A percentile compares a stretch with the other conserved stretches of the same genome.
phyloP scores from a whole-genome alignment of 1,140 invertebrate genomes.

The Aphaenogaster ashmeadi region DNA sequence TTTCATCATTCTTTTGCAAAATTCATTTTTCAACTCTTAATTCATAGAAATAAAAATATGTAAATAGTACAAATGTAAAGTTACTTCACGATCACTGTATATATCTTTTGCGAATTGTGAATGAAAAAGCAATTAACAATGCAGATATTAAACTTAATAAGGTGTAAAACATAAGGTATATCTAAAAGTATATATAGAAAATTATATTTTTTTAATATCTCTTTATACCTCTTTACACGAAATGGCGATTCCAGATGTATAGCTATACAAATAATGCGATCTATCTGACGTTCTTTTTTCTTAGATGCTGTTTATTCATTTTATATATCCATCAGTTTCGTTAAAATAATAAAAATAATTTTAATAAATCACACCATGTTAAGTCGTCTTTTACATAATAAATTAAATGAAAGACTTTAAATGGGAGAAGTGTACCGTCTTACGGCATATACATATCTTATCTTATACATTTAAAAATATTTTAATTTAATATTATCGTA shows the following conservation, averaged over 20 bases:
- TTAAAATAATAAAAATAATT: slow-evolving; percentile 81
- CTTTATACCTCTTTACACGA: slow-evolving; percentile 67
- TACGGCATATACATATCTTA: slow-evolving; percentile 55
- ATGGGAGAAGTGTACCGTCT: slow-evolving; percentile 63
- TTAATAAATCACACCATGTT: slow-evolving; percentile 72
- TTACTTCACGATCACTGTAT: not conserved
- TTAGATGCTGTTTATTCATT: slow-evolving; percentile 73
- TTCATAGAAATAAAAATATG: not conserved
- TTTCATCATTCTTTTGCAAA: not conserved
- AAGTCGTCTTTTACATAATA: slow-evolving; percentile 56
- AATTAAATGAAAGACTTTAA: slow-evolving; percentile 77
- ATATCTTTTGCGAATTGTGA: not conserved
- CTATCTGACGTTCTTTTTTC: slow-evolving; percentile 40
- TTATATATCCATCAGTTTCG: slow-evolving; percentile 66
- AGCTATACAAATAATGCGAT: slow-evolving; percentile 59
- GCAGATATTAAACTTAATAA: slow-evolving; percentile 45
- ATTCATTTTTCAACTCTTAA: not conserved
- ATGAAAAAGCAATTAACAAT: slow-evolving; percentile 38
- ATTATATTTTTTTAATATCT: slow-evolving; percentile 59
- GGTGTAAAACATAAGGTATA: slow-evolving; percentile 47
- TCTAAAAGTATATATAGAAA: slow-evolving; percentile 50
- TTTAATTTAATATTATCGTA: slow-evolving; percentile 60
- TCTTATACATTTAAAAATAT: slow-evolving; percentile 68
- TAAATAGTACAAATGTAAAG: slow-evolving; percentile 18
- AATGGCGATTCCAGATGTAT: slow-evolving; percentile 67